phyloP scores from a whole-genome alignment of 2,888 invertebrate species.

The Holacanthella duospinosa region DNA sequence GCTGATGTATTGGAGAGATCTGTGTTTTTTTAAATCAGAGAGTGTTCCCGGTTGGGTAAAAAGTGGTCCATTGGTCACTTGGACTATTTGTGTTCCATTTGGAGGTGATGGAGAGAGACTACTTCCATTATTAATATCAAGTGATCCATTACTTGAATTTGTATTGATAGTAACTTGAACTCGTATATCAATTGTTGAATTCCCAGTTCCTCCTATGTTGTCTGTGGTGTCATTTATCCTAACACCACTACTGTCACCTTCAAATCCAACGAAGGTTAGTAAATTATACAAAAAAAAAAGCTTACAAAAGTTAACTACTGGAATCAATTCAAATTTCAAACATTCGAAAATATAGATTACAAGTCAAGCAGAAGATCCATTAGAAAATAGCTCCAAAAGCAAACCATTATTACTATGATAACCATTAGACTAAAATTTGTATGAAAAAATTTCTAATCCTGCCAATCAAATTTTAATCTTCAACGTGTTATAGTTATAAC shows the following conservation, averaged over 20 bases:
- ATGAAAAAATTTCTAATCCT: no score
- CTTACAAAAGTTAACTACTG: slow-evolving; percentile 3
- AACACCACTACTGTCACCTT: not conserved
- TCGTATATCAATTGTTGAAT: slow-evolving; percentile 80
- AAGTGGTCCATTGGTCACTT: slow-evolving; percentile 10
- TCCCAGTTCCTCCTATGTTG: slow-evolving; percentile 39
- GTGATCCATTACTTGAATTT: slow-evolving; percentile 19
- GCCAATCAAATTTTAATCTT: no score
- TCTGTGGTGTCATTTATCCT: not conserved
- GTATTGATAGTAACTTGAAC: slow-evolving; percentile 70
- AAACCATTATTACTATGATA: not conserved
- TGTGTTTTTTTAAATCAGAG: slow-evolving; percentile 84
- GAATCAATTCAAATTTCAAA: no score
- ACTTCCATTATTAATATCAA: slow-evolving; percentile 11
- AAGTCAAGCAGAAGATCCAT: no score
- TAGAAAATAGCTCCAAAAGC: not conserved
- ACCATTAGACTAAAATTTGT: no score
- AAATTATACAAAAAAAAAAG: slow-evolving; percentile 7
- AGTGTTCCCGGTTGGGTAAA: slow-evolving; percentile 53
- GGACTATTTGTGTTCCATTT: slow-evolving; percentile 9
- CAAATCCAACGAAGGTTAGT: not conserved
- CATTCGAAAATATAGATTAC: no score
- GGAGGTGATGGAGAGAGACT: slow-evolving; percentile 11
- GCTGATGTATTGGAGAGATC: slow-evolving; percentile 48
- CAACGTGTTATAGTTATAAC: no score